A percentile compares a stretch with the other conserved stretches of the same genome.
phyloP scores from a whole-genome alignment of 2,113 vertebrate species.

The Emydocephalus ijimae region DNA sequence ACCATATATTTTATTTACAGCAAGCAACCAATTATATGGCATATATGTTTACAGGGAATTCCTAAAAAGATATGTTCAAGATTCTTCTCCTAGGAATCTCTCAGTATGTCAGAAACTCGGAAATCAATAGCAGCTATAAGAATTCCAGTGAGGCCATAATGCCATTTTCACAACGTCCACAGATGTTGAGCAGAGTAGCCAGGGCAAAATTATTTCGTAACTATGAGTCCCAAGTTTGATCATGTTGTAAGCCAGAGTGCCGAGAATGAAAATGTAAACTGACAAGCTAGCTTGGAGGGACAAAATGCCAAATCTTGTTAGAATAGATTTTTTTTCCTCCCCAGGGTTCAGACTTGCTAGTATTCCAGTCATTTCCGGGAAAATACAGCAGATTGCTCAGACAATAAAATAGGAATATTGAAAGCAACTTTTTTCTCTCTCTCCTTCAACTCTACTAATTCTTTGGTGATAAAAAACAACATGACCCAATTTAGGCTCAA shows the following conservation, averaged over 20 bases:
- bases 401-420: background rate
- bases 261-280: slow-evolving; percentile 18
- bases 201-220: background rate
- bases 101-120: background rate
- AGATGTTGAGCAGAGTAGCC: background rate
- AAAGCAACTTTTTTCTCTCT: background rate
- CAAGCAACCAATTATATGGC: background rate
- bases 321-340: too few species aligned
- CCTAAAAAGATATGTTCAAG: background rate
- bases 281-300: slow-evolving; percentile 8
- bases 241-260: background rate
- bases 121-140: background rate
- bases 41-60: background rate
- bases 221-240: background rate
- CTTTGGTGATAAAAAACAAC: background rate
- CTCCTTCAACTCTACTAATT: background rate
- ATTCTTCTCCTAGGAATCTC: background rate
- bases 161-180: background rate
- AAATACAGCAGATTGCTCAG: background rate
- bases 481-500: background rate
- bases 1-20: background rate
- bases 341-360: background rate
- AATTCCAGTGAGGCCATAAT: background rate
- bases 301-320: slow-evolving; percentile 1
- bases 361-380: background rate